Conservation (phyloP, 2,888 invertebrate species). For the Ashinkailepas kermadecensis region DNA sequence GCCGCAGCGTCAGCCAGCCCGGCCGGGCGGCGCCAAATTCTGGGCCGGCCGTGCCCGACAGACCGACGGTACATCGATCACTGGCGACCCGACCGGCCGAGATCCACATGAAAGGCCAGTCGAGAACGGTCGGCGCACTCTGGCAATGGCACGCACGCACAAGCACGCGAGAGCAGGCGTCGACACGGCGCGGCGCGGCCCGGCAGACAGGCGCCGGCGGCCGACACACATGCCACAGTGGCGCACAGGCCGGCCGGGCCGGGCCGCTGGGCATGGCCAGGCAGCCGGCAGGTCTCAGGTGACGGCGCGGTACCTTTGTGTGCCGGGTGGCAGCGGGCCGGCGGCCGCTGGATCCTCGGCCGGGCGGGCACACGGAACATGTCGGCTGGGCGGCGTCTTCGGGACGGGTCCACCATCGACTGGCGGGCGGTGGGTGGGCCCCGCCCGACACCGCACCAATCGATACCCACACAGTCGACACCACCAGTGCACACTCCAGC, state of each 20-base stretch:
- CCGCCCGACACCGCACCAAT: background rate
- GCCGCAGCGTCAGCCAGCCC: too few species aligned
- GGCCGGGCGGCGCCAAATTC: too few species aligned
- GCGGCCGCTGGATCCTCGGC: background rate
- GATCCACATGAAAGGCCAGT: too few species aligned
- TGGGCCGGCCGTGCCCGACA: too few species aligned
- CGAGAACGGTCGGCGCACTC: too few species aligned
- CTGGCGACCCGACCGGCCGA: too few species aligned
- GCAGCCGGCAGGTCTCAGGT: background rate
- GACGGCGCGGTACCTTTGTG: background rate
- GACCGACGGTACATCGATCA: too few species aligned
- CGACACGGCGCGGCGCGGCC: background rate
- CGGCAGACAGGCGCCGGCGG: background rate
- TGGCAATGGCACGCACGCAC: too few species aligned
- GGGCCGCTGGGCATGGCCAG: background rate
- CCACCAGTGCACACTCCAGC: too few species aligned
- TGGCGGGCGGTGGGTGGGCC: background rate
- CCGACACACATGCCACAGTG: background rate
- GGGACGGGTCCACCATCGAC: background rate
- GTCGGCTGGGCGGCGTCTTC: background rate
- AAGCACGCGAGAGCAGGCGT: background rate
- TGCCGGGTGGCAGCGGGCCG: constrained; percentile 10
- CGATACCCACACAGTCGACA: background rate
- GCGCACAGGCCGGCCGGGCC: background rate
- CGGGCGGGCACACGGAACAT: constrained; percentile 3